Conservation (phyloP, 2,797 vertebrate species). For the Poecilia velifera region DNA sequence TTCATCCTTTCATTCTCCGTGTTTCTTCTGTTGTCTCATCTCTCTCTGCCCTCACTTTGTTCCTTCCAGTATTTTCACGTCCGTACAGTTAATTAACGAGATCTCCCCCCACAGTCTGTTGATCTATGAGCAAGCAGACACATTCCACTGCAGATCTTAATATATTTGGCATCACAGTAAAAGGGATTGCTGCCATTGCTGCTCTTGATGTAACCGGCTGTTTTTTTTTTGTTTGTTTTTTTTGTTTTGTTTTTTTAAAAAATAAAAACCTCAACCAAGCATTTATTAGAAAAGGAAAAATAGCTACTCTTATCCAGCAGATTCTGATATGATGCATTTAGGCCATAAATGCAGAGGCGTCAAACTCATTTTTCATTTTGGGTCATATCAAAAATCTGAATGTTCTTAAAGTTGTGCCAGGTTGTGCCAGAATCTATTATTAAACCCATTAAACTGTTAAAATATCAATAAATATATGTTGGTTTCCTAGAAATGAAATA, state of each 20-base stretch:
- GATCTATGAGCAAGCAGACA: constrained; percentile 48
- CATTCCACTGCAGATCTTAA: constrained; percentile 23
- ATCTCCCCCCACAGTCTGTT: constrained; percentile 17
- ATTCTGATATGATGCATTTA: not conserved
- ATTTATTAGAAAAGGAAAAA: not conserved
- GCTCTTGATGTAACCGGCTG: not conserved
- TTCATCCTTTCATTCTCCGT: not conserved
- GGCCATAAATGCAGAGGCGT: no score
- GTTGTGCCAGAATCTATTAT: no score
- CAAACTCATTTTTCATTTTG: no score
- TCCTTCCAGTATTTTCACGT: not conserved
- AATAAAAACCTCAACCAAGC: not conserved
- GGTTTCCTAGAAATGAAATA: no score
- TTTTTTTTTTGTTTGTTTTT: no score
- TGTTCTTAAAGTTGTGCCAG: no score
- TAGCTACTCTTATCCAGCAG: not conserved
- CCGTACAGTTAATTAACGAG: constrained; percentile 54
- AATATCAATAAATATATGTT: no score
- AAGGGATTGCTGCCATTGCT: not conserved
- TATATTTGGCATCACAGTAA: constrained; percentile 4
- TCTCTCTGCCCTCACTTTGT: not conserved
- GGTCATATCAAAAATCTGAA: no score
- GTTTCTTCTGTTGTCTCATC: not conserved
- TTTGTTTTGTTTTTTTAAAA: no score
- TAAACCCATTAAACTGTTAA: no score